A percentile compares a stretch with the other conserved stretches of the same genome.
Conservation (phyloP, 1,140 invertebrate genomes). For the Eupristina koningsbergeri region DNA sequence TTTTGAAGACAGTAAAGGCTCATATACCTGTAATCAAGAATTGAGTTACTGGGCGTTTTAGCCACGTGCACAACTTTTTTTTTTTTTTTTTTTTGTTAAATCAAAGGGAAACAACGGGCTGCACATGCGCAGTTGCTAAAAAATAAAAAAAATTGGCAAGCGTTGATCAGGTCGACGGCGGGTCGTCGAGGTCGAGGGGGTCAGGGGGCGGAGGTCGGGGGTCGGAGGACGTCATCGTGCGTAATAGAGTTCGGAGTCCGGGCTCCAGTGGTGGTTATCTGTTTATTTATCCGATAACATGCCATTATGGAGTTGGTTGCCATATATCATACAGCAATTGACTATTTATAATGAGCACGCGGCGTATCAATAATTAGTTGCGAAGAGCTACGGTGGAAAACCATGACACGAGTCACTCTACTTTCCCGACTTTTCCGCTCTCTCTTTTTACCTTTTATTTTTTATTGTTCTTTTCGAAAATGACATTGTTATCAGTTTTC, state of each 20-base stretch:
- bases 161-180: neutral
- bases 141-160: no score
- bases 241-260: slow-evolving; percentile 66
- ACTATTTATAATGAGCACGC: slow-evolving; percentile 73
- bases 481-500: no score
- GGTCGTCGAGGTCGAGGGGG: neutral
- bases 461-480: neutral
- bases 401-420: slow-evolving; percentile 53
- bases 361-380: slow-evolving; percentile 72
- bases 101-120: neutral
- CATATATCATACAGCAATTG: slow-evolving; percentile 69
- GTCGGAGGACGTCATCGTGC: slow-evolving; percentile 57
- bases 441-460: neutral
- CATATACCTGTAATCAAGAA: no score
- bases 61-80: no score
- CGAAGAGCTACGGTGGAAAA: no score
- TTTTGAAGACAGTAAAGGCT: no score
- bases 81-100: no score
- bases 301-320: slow-evolving; percentile 35
- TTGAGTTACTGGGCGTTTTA: no score
- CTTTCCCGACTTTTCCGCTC: neutral
- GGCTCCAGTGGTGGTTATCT: slow-evolving; percentile 59
- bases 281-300: slow-evolving; percentile 74
- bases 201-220: slow-evolving; percentile 44
- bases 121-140: neutral